phyloP scores from a whole-genome alignment of 2,113 vertebrate genomes.

The Nannobrachium achirus region DNA sequence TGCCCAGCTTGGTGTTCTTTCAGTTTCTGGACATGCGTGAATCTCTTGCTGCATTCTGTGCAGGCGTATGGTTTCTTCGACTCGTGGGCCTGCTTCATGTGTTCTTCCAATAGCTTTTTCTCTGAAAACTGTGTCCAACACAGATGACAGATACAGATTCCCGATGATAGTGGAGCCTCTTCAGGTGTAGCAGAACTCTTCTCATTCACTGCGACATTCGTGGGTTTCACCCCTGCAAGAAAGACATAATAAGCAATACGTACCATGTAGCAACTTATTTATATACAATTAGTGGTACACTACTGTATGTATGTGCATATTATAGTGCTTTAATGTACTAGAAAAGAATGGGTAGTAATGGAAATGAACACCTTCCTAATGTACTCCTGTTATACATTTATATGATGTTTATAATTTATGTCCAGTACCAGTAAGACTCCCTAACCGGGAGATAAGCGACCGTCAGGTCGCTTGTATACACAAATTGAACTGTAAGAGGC shows the following conservation, averaged over 20 bases:
- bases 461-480: no score
- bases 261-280: background rate
- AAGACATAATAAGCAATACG: background rate
- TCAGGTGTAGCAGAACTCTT: background rate
- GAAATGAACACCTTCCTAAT: no score
- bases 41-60: background rate
- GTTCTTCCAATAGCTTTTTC: background rate
- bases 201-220: background rate
- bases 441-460: no score
- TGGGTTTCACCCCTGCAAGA: background rate
- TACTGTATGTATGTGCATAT: no score
- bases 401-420: no score
- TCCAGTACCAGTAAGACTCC: no score
- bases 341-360: no score
- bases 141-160: background rate
- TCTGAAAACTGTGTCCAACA: conserved; percentile 1
- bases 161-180: background rate
- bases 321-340: no score
- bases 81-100: background rate
- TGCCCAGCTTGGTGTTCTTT: background rate
- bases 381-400: no score
- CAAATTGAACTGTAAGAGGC: no score
- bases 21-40: background rate
- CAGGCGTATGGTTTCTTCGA: background rate
- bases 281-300: no score